Evolutionary conservation across 2,888 invertebrate species (phyloP).

Genomic region (Cylloceria caligata): DNA sequence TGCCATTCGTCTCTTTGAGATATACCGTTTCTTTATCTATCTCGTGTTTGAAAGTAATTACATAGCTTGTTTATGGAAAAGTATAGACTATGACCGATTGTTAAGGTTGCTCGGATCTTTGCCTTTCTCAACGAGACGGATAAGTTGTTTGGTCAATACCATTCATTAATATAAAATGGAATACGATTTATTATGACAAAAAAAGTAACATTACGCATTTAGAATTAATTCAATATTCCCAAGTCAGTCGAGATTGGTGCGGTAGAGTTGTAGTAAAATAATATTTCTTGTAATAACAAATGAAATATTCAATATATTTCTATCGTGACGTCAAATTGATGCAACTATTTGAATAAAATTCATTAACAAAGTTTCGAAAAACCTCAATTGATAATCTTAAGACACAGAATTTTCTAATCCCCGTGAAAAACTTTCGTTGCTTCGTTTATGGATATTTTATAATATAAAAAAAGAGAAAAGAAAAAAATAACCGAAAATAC

Average conservation of each 20-base stretch:
- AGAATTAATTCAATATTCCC: no score
- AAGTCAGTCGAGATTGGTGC: no score
- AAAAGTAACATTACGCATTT: background rate
- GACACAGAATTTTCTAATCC: no score
- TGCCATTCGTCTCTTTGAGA: constrained; percentile 23
- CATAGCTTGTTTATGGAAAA: no score
- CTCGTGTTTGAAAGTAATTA: constrained; percentile 16
- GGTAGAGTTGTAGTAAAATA: no score
- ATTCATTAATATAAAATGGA: background rate
- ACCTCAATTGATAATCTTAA: no score
- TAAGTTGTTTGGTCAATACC: background rate
- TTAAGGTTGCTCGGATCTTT: background rate
- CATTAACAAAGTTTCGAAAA: no score
- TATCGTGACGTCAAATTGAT: no score
- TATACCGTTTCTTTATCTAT: constrained; percentile 25
- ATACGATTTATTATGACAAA: background rate
- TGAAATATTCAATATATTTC: no score
- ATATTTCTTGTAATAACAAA: no score
- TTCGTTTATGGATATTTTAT: background rate
- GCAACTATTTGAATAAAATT: no score
- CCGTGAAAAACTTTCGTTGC: background rate
- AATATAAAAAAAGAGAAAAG: no score
- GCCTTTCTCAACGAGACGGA: background rate
- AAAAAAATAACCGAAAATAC: background rate
- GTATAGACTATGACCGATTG: background rate